Evolutionary conservation across 2,888 invertebrate species (phyloP), one percentile per base, ranked within the genome.

Genomic region (Caenorhabditis sinica): DNA sequence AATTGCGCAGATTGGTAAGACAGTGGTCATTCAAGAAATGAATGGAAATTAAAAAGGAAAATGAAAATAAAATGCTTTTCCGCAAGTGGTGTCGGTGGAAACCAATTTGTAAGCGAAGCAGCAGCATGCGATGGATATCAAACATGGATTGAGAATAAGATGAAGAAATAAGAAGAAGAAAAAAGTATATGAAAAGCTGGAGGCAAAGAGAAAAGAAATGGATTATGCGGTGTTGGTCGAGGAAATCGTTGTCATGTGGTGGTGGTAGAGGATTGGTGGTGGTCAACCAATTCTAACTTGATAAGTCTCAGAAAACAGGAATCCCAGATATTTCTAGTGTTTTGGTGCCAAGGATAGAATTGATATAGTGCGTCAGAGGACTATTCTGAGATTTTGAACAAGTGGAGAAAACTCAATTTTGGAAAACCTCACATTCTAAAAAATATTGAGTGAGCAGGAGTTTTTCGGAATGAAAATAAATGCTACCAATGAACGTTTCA

Each of bases 221-320:
- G 76, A 77, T 77, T 77, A 77, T 63, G 77, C 45, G 74, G 51
- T 63, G 72, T 60, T 60, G 51, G 73, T 51, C 40, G 73, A 23
- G 51, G 76, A 69, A 76, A 63, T 69, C 69, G 61, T 53, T 61
- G 51, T 69, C 77, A 77, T 77, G 77, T 69, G 77, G 68, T 77
- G 20, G 20, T 40, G n/a, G 49, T 40, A 40, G n/a, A n/a, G 69
- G 49, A 51, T 60, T 60, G 65, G 66, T 61, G 66, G 66, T 76
- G 49, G 61, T 60, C 69, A 61, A 43, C 61, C 43, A 61, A 68
- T 60, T 28, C 36, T 53, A 51, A 68, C 51, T 68, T 66, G 58
- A 66, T 68, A 33, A 60, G 30, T 25, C 25, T 25, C 40, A 56
- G 25, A 75, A 49, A 74, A 66, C 33, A 63, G 23, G 43, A 15